These are phyloP conservation scores for Falco columbarius DNA, from an alignment of 2,797 vertebrate species.

Conservation along the genomic window DNA sequence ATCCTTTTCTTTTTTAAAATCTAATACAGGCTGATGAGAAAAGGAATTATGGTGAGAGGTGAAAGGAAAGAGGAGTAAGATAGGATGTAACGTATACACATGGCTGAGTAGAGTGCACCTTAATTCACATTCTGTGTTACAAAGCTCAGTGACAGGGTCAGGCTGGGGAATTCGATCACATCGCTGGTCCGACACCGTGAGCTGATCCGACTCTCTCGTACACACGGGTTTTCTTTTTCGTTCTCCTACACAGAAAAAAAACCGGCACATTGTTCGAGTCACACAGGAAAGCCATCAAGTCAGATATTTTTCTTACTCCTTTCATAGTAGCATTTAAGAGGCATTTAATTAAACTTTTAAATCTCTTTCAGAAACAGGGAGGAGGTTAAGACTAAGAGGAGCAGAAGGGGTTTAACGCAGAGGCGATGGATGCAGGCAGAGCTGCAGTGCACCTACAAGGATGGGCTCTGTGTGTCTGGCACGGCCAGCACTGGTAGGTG, in stretches of 20 bases:
- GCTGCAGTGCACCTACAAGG: not conserved
- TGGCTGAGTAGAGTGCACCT: conserved; percentile 77
- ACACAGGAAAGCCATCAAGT: not conserved
- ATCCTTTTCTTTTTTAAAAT: not conserved
- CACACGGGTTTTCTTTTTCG: conserved; percentile 90
- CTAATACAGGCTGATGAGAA: not conserved
- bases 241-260: conserved; percentile 81
- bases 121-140: conserved; percentile 94
- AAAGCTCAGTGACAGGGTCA: conserved; percentile 85
- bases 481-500: not conserved
- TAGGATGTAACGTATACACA: not conserved
- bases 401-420: not conserved
- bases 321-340: not conserved
- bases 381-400: not conserved
- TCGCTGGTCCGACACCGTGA: conserved; percentile 95
- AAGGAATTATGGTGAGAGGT: not conserved
- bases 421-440: not conserved
- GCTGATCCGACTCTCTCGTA: conserved; percentile 90
- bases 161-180: conserved; percentile 88
- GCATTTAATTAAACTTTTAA: not conserved
- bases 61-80: not conserved
- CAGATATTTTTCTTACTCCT: not conserved
- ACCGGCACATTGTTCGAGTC: not conserved
- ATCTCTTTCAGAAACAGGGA: not conserved
- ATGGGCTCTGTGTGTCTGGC: not conserved